Evolutionary conservation across 2,113 vertebrate species (phyloP).

Genomic region (Prolemur simus): DNA sequence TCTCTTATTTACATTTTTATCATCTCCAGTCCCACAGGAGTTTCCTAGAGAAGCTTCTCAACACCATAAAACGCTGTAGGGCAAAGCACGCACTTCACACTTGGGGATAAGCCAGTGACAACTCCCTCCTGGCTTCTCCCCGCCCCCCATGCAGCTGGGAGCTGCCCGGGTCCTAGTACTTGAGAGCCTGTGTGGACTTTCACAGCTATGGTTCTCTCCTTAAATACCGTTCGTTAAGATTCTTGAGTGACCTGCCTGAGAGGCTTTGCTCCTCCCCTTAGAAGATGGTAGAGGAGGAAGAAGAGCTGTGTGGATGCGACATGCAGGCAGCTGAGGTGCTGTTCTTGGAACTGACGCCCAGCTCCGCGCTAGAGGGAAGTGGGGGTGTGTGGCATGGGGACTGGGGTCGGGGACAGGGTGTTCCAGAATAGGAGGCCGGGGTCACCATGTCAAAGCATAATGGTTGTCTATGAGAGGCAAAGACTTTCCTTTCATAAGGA

Average conservation of each 20-base stretch:
- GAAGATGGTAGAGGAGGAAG: not conserved
- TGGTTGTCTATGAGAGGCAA: not conserved
- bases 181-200: conserved; percentile 27
- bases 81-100: conserved; percentile 48
- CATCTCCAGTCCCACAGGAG: not conserved
- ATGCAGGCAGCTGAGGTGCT: not conserved
- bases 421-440: not conserved
- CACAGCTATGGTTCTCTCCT: conserved; percentile 53
- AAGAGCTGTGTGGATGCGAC: not conserved
- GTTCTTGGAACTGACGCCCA: not conserved
- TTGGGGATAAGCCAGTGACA: conserved; percentile 43
- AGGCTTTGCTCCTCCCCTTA: not conserved
- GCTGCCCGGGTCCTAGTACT: conserved; percentile 22
- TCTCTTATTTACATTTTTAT: not conserved
- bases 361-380: not conserved
- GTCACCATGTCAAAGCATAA: not conserved
- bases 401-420: not conserved
- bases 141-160: not conserved
- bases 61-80: conserved; percentile 8
- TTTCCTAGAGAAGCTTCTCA: conserved; percentile 42
- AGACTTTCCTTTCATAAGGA: not conserved
- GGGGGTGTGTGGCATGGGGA: not conserved
- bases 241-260: conserved; percentile 5
- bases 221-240: conserved; percentile 48
- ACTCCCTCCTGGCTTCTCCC: not conserved